Evolutionary conservation across 2,888 invertebrate species (phyloP).

Genomic region (Onchidella celtica): DNA sequence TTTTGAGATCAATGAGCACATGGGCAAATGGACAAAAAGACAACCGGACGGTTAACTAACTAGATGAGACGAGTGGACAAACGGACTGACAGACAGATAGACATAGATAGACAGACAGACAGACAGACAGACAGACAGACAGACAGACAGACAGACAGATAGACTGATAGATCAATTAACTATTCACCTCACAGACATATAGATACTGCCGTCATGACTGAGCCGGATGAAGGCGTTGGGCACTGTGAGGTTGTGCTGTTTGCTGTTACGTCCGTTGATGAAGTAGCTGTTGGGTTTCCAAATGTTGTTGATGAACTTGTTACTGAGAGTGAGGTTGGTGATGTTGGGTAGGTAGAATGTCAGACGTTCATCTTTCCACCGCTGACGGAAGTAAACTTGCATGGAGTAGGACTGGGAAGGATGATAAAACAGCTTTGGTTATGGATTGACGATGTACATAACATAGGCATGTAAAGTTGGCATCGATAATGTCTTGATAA

Average conservation of each 20-base stretch:
- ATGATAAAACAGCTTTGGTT: background rate
- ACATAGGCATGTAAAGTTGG: background rate
- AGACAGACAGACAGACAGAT: too few relatives aligned
- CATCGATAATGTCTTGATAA: too few relatives aligned
- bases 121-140: too few relatives aligned
- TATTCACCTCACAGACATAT: slow-evolving; percentile 69
- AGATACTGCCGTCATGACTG: slow-evolving; percentile 69
- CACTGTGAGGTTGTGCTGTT: slow-evolving; percentile 96
- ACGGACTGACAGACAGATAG: too few relatives aligned
- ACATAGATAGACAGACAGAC: too few relatives aligned
- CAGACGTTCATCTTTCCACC: slow-evolving; percentile 75
- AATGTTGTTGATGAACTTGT: slow-evolving; percentile 92
- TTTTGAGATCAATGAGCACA: too few relatives aligned
- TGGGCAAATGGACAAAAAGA: too few relatives aligned
- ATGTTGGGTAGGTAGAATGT: slow-evolving; percentile 71
- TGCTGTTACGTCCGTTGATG: slow-evolving; percentile 83
- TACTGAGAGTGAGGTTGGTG: slow-evolving; percentile 79
- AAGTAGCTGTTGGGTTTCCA: slow-evolving; percentile 97
- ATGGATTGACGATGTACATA: background rate
- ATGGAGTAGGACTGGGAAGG: slow-evolving; percentile 70
- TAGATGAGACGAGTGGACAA: too few relatives aligned
- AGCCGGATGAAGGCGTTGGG: slow-evolving; percentile 95
- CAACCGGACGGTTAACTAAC: too few relatives aligned
- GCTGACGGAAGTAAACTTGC: slow-evolving; percentile 77
- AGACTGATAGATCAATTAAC: too few relatives aligned